Percentiles rank a stretch among this genome's conserved stretches.
Evolutionary conservation across 1,140 invertebrate genomes (phyloP).

Genomic region (Brachionus rotundiformis): DNA sequence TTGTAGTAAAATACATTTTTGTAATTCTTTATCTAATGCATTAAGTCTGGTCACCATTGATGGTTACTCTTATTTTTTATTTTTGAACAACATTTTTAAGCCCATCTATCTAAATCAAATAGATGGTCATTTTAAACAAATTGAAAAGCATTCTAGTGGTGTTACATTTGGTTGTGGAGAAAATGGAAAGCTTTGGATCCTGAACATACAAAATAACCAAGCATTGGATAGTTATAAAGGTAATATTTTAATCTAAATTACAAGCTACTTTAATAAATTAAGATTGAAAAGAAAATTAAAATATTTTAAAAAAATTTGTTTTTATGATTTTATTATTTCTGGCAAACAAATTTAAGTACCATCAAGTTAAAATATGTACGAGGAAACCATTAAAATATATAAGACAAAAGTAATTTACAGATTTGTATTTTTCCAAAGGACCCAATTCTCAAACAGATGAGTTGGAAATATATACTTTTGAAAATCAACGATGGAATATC

Average conservation of each 20-base stretch:
- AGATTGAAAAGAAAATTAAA: too few relatives aligned
- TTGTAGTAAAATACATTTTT: background rate
- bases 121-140: constrained; percentile 51
- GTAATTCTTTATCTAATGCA: background rate
- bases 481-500: constrained; percentile 47
- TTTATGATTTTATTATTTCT: too few relatives aligned
- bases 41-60: background rate
- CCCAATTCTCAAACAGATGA: constrained; percentile 27
- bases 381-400: too few relatives aligned
- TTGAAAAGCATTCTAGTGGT: constrained; percentile 44
- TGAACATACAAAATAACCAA: background rate
- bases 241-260: background rate
- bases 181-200: constrained; percentile 47
- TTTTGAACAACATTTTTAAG: background rate
- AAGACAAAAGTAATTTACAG: too few relatives aligned
- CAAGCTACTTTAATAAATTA: too few relatives aligned
- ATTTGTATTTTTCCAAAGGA: too few relatives aligned
- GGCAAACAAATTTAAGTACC: too few relatives aligned
- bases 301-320: too few relatives aligned
- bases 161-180: constrained; percentile 30
- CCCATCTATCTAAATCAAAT: constrained; percentile 39
- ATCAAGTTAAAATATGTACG: too few relatives aligned
- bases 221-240: constrained; percentile 33
- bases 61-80: constrained; percentile 29
- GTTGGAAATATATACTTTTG: constrained; percentile 35